These are phyloP conservation scores for Lepus timidus DNA, from an alignment of 2,113 vertebrate genomes.

Conservation along the genomic window DNA sequence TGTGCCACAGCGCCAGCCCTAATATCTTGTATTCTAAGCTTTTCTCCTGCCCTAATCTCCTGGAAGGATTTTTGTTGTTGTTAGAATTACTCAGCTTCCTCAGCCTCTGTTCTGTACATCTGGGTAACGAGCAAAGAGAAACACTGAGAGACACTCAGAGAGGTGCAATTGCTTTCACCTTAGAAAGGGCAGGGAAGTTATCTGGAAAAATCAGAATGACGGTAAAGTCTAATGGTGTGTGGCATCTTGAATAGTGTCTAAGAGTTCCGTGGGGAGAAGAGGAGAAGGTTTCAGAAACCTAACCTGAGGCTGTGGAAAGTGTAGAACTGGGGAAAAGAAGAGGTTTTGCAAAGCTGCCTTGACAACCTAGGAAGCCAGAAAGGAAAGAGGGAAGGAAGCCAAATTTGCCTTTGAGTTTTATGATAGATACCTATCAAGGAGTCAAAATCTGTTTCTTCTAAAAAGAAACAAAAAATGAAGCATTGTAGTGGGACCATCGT, in stretches of 20 bases:
- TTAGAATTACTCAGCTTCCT: background rate
- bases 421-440: background rate
- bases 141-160: background rate
- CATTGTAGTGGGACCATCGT: background rate
- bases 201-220: background rate
- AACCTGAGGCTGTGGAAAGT: background rate
- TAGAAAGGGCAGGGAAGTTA: background rate
- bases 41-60: constrained; percentile 42
- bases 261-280: background rate
- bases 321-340: background rate
- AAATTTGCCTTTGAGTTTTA: background rate
- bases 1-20: no score
- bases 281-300: background rate
- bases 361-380: background rate
- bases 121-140: background rate
- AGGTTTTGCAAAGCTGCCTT: background rate
- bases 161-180: background rate
- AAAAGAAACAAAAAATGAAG: background rate
- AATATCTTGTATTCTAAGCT: background rate
- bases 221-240: no score
- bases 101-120: background rate
- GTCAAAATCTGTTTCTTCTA: constrained; percentile 42
- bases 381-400: background rate
- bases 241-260: no score
- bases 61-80: background rate